Evolutionary conservation across 1,140 invertebrate genomes (phyloP).

Genomic region (Saccostrea echinata): DNA sequence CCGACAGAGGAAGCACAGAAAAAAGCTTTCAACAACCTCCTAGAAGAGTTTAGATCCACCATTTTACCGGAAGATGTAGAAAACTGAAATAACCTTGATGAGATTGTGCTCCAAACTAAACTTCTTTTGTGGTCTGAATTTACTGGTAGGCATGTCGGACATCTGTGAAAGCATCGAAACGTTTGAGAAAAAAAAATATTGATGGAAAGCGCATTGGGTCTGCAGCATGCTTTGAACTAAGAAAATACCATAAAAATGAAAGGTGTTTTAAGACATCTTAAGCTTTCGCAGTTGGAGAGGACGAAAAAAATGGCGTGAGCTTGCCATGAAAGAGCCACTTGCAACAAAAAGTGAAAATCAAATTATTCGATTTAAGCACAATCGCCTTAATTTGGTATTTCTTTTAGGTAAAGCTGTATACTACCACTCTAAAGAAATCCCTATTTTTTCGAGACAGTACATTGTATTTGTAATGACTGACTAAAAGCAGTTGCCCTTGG

Average conservation of each 20-base stretch:
- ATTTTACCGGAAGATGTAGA: constrained; percentile 48
- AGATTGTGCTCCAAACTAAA: constrained; percentile 41
- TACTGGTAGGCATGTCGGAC: neutral
- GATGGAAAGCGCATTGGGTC: constrained; percentile 39
- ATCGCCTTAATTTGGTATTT: constrained; percentile 51
- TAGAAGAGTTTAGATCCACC: constrained; percentile 50
- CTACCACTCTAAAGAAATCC: constrained; percentile 33
- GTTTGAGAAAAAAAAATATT: constrained; percentile 11
- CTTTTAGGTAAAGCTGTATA: constrained; percentile 44
- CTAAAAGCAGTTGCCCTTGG: neutral
- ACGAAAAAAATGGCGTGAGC: constrained; percentile 52
- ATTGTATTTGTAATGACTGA: constrained; percentile 30
- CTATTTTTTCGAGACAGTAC: constrained; percentile 21
- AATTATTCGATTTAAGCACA: constrained; percentile 48
- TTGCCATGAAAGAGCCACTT: constrained; percentile 39
- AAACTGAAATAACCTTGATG: constrained; percentile 44
- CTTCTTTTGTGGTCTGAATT: constrained; percentile 24
- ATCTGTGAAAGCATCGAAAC: constrained; percentile 18
- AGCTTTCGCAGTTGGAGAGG: constrained; percentile 44
- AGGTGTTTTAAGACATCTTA: constrained; percentile 41
- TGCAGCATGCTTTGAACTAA: constrained; percentile 33
- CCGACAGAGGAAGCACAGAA: constrained; percentile 56
- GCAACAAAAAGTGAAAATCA: constrained; percentile 16
- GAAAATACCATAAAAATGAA: constrained; percentile 42
- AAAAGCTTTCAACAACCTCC: constrained; percentile 46